Evolutionary conservation across 2,113 vertebrate species (phyloP), one percentile per base, ranked within the genome.

Genomic region (Struthio camelus): DNA sequence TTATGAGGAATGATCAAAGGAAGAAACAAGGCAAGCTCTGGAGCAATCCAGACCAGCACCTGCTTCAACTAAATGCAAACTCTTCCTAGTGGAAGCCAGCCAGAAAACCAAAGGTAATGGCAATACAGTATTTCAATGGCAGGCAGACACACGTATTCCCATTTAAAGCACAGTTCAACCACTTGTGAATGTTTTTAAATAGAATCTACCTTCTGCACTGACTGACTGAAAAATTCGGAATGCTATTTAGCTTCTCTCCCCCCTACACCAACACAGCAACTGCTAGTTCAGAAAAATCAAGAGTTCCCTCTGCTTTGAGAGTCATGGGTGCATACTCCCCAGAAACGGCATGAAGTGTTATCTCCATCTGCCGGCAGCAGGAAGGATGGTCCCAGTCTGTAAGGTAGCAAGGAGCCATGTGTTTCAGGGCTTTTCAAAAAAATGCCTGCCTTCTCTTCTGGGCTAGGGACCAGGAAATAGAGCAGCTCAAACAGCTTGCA

Each of bases 401-500:
- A 6, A 19, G 54, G 85, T 38, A 72, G 46, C 53, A 22, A 32
- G 40, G 14, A 46, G 32, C 1, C 4, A 0, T 0, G 32, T 13
- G 62, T 13, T 89, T 51, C 70, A 42, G 59, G 25, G 19, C 14
- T 32, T 17, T 46, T 59, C 58, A 40, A 54, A 75, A 40, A 4
- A 58, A 65, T 44, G 42, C 13, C 6, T 62, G 10, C 44, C 50
- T 69, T 58, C 27, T 64, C 51, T 91, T 90, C 56, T 71, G 34
- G 27, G 51, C 23, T 71, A 99, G 99, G 98, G 98, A 99, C 75
- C 91, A 95, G 80, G 98, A 99, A 42, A 83, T 98, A 46, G 98
- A 98, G 67, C 98, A 97, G 80, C 94, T 99, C 11, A 97, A 97
- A 19, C 62, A 97, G 44, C 98, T 98, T 97, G 97, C 98, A 14